phyloP scores from a whole-genome alignment of 2,797 vertebrate genomes.

The Momotus momota region DNA sequence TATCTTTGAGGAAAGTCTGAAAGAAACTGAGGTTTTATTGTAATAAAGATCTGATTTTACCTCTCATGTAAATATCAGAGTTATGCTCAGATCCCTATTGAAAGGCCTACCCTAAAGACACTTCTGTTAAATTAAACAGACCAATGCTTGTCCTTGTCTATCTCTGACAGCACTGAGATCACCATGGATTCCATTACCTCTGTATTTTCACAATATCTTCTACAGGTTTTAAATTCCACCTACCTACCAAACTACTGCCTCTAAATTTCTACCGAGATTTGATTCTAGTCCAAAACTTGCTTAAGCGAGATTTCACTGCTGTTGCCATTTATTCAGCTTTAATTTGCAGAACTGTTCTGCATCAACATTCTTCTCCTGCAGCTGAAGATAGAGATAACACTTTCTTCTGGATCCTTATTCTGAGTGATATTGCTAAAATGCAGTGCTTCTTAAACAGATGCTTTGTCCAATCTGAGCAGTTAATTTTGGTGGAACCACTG shows the following conservation, averaged over 20 bases:
- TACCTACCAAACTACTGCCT: background rate
- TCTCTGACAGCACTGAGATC: background rate
- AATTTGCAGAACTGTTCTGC: background rate
- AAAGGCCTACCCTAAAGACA: background rate
- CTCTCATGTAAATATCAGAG: background rate
- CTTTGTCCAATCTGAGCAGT: background rate
- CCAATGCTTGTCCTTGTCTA: background rate
- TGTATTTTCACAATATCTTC: background rate
- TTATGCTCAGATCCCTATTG: background rate
- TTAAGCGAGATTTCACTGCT: background rate
- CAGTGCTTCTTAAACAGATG: background rate
- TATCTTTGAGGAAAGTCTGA: accelerated
- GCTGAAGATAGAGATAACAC: background rate
- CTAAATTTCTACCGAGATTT: background rate
- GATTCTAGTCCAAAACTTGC: background rate
- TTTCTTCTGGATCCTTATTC: background rate
- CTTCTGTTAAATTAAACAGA: background rate
- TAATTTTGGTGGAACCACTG: background rate
- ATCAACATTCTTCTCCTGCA: background rate
- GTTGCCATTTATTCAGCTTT: background rate
- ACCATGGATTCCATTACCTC: background rate
- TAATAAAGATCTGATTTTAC: background rate
- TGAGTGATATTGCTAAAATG: background rate
- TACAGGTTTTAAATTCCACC: background rate
- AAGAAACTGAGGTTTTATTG: background rate